Percentiles rank a stretch among this genome's conserved stretches.
Conservation (phyloP, 2,888 invertebrate species). For the Tachina grossa region DNA sequence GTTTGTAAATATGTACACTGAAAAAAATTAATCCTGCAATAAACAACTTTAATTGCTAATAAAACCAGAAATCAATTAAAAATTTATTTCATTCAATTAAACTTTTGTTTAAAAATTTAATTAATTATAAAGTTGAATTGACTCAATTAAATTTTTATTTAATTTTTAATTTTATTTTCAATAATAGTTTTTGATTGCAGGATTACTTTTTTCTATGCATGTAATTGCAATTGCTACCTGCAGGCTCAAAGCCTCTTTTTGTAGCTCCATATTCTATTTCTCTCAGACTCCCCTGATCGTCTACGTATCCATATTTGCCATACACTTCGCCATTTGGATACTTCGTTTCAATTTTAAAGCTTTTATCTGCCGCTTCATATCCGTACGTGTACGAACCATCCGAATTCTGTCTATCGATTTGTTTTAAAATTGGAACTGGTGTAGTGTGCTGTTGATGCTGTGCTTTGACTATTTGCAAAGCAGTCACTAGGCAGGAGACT, state of each 20-base stretch:
- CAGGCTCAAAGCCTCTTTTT: slow-evolving; percentile 91
- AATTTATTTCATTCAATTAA: too few relatives aligned
- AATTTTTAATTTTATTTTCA: too few relatives aligned
- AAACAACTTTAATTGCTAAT: neutral
- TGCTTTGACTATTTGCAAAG: slow-evolving; percentile 74
- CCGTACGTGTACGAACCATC: slow-evolving; percentile 95
- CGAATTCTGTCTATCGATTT: slow-evolving; percentile 92
- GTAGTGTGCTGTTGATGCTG: slow-evolving; percentile 86
- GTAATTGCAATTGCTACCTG: slow-evolving; percentile 83
- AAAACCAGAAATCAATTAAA: slow-evolving; percentile 2
- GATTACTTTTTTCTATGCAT: too few relatives aligned
- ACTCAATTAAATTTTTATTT: too few relatives aligned
- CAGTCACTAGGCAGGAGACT: slow-evolving; percentile 70
- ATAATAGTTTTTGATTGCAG: too few relatives aligned
- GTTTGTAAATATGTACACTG: too few relatives aligned
- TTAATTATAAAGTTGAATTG: too few relatives aligned
- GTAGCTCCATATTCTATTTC: slow-evolving; percentile 94
- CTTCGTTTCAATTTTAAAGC: slow-evolving; percentile 94
- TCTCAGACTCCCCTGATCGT: slow-evolving; percentile 88
- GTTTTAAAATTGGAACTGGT: slow-evolving; percentile 91
- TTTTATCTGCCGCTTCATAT: slow-evolving; percentile 93
- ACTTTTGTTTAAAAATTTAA: too few relatives aligned
- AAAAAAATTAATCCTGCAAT: too few relatives aligned
- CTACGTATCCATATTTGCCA: slow-evolving; percentile 95
- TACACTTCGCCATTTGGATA: slow-evolving; percentile 92